A percentile compares a stretch with the other conserved stretches of the same genome.
phyloP scores from a whole-genome alignment of 1,140 invertebrate genomes.

The Ips typographus region DNA sequence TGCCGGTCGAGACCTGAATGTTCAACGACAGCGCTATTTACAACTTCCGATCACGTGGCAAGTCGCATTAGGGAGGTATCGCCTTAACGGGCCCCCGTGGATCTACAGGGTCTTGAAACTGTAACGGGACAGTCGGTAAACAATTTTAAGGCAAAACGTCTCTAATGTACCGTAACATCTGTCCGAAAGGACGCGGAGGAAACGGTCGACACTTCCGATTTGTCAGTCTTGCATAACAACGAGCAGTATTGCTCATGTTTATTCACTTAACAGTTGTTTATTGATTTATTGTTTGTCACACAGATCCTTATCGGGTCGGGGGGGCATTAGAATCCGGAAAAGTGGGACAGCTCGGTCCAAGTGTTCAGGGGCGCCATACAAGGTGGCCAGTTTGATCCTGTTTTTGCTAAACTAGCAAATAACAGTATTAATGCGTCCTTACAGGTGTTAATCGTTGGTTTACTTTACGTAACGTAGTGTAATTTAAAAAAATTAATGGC shows the following conservation, averaged over 20 bases:
- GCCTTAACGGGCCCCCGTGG: background rate
- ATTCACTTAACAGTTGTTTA: constrained; percentile 17
- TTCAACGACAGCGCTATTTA: constrained; percentile 22
- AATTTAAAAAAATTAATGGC: too few species aligned
- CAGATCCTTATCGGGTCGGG: too few species aligned
- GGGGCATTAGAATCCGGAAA: too few species aligned
- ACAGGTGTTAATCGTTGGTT: too few species aligned
- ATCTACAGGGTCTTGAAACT: constrained; percentile 1
- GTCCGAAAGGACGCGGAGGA: constrained; percentile 19
- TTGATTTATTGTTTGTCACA: background rate
- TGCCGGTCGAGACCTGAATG: background rate
- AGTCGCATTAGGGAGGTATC: constrained; percentile 2
- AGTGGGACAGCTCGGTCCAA: too few species aligned
- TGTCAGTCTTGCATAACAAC: constrained; percentile 30
- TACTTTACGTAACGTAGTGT: too few species aligned
- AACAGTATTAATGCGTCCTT: too few species aligned
- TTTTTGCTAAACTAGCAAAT: too few species aligned
- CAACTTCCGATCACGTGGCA: constrained; percentile 25
- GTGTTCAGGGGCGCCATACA: too few species aligned
- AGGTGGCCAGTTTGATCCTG: too few species aligned
- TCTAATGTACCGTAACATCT: constrained; percentile 13
- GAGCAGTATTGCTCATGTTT: constrained; percentile 14
- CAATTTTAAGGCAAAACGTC: constrained; percentile 1
- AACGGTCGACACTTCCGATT: constrained; percentile 28
- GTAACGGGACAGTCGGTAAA: background rate